phyloP scores from a whole-genome alignment of 2,888 invertebrate species.

The Catocala nupta region DNA sequence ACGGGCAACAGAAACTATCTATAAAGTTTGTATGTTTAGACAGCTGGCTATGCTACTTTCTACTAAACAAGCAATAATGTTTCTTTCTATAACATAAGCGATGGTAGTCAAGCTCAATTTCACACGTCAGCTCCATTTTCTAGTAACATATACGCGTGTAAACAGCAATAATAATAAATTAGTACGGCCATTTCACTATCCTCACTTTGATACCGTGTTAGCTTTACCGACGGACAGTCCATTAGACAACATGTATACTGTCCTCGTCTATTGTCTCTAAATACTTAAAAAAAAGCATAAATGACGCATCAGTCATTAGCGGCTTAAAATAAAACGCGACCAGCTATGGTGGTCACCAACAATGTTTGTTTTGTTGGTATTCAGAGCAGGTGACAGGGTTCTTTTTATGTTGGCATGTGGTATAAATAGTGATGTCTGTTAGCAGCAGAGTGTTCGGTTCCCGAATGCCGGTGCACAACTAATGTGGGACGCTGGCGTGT shows the following conservation, averaged over 20 bases:
- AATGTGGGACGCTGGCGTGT: conserved; percentile 76
- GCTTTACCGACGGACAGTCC: conserved; percentile 37
- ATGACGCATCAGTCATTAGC: conserved; percentile 77
- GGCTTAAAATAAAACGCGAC: conserved; percentile 56
- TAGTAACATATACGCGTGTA: conserved; percentile 24
- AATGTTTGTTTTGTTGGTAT: conserved; percentile 48
- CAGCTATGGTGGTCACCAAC: conserved; percentile 44
- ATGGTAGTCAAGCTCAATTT: conserved; percentile 23
- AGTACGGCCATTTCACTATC: conserved; percentile 4
- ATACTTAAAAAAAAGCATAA: conserved; percentile 64
- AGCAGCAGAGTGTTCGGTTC: conserved; percentile 73
- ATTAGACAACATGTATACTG: conserved; percentile 41
- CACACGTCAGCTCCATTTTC: conserved; percentile 21
- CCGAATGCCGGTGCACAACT: conserved; percentile 78
- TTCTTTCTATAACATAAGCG: too few relatives aligned
- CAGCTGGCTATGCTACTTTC: too few relatives aligned
- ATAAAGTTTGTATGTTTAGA: too few relatives aligned
- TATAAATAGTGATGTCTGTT: conserved; percentile 84
- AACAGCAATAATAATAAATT: conserved; percentile 28
- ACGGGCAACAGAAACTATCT: too few relatives aligned
- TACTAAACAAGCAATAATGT: too few relatives aligned
- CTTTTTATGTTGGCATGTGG: conserved; percentile 58
- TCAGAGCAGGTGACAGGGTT: conserved; percentile 63
- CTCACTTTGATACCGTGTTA: conserved; percentile 34
- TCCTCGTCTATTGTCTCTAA: conserved; percentile 64